phyloP scores from a whole-genome alignment of 2,113 vertebrate genomes.

The Polypterus senegalus region DNA sequence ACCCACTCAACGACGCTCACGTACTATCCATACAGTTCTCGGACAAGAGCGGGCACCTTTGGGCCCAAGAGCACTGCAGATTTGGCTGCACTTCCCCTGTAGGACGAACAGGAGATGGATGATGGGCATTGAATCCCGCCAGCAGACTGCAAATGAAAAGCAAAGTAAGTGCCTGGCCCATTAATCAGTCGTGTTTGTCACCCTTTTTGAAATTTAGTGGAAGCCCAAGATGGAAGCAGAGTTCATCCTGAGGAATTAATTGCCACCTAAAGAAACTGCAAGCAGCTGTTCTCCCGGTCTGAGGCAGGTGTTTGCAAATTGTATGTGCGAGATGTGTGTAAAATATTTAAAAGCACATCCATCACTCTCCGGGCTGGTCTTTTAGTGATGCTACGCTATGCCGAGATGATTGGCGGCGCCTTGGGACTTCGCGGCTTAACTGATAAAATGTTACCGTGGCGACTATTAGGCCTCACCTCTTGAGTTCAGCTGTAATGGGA shows the following conservation, averaged over 20 bases:
- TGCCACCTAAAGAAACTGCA: constrained; percentile 51
- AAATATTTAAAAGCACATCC: constrained; percentile 66
- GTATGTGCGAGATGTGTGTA: constrained; percentile 51
- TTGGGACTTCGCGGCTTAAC: constrained; percentile 19
- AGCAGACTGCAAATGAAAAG: too few species aligned
- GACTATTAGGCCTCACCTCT: too few species aligned
- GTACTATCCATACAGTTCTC: too few species aligned
- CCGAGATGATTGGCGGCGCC: constrained; percentile 18
- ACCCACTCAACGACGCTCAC: too few species aligned
- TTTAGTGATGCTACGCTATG: constrained; percentile 27
- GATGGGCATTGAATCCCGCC: too few species aligned
- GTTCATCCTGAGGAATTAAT: constrained; percentile 42
- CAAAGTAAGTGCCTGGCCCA: too few species aligned
- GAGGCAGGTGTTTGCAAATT: constrained; percentile 53
- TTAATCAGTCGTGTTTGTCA: not conserved
- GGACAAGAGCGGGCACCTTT: too few species aligned
- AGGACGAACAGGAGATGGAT: too few species aligned
- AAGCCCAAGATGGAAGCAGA: constrained; percentile 21
- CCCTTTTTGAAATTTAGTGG: constrained; percentile 23
- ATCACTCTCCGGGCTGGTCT: constrained; percentile 49
- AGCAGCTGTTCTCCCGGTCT: constrained; percentile 51
- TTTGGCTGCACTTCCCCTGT: too few species aligned
- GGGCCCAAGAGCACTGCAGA: too few species aligned
- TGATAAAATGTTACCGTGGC: constrained; percentile 26
- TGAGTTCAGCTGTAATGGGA: too few species aligned